Conservation (phyloP, 2,113 vertebrate species). For the Ahaetulla prasina region DNA sequence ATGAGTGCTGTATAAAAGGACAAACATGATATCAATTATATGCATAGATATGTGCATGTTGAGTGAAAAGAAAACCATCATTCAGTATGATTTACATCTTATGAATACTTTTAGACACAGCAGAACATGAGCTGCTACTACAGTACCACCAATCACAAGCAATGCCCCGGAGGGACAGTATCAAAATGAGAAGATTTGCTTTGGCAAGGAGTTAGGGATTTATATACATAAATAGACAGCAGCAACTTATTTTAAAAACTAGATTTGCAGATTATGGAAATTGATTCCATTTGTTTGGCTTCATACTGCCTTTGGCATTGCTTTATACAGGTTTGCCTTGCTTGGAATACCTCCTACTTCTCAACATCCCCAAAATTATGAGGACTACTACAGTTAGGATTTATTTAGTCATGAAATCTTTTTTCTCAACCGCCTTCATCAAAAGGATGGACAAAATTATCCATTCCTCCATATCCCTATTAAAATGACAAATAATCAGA, state of each 20-base stretch:
- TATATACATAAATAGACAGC: not conserved
- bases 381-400: not conserved
- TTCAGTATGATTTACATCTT: not conserved
- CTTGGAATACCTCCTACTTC: not conserved
- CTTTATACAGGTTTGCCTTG: not conserved
- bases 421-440: not conserved
- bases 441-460: not conserved
- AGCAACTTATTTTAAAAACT: not conserved
- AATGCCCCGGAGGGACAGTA: not conserved
- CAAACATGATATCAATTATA: not conserved
- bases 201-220: not conserved
- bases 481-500: not conserved
- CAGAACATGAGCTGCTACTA: too few relatives aligned
- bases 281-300: not conserved
- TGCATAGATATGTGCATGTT: not conserved
- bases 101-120: not conserved
- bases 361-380: not conserved
- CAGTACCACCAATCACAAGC: too few relatives aligned
- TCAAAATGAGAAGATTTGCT: not conserved
- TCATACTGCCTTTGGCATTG: not conserved
- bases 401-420: not conserved
- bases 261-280: not conserved
- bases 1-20: not conserved
- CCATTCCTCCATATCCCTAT: not conserved
- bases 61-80: not conserved